phyloP scores from a whole-genome alignment of 2,113 vertebrate species.

The Dermatemys mawii region DNA sequence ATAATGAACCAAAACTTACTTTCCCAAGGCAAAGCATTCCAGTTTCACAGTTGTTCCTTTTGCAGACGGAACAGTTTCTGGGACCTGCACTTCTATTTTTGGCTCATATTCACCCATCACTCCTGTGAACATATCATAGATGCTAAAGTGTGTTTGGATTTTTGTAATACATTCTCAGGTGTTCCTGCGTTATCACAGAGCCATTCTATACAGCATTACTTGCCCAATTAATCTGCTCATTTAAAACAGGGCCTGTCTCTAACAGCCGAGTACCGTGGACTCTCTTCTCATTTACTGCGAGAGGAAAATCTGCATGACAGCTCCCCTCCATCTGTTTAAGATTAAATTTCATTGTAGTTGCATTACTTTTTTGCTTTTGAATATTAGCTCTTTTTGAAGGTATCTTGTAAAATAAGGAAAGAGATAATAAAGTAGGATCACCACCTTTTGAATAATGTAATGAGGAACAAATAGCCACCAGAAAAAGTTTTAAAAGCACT shows the following conservation, averaged over 20 bases:
- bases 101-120: conserved; percentile 99
- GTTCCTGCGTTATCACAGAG: conserved; percentile 26
- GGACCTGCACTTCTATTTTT: conserved; percentile 99
- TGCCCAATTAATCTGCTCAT: conserved; percentile 66
- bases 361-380: background rate
- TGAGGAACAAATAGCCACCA: background rate
- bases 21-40: conserved; percentile 97
- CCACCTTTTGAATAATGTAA: conserved; percentile 16
- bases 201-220: conserved; percentile 48
- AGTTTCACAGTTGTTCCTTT: conserved; percentile 92
- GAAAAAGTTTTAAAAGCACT: conserved; percentile 31
- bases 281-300: conserved; percentile 52
- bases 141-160: conserved; percentile 37
- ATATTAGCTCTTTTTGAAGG: conserved; percentile 16
- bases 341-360: conserved; percentile 28
- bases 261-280: conserved; percentile 48
- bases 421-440: conserved; percentile 19
- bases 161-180: conserved; percentile 21
- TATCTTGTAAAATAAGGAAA: conserved; percentile 9
- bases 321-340: conserved; percentile 64
- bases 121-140: conserved; percentile 81
- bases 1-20: conserved; percentile 84
- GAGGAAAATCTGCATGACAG: conserved; percentile 47
- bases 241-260: conserved; percentile 46
- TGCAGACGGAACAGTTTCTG: conserved; percentile 90